These are phyloP conservation scores for Diabrotica balteata DNA, from an alignment of 2,888 invertebrate genomes.

Conservation along the genomic window DNA sequence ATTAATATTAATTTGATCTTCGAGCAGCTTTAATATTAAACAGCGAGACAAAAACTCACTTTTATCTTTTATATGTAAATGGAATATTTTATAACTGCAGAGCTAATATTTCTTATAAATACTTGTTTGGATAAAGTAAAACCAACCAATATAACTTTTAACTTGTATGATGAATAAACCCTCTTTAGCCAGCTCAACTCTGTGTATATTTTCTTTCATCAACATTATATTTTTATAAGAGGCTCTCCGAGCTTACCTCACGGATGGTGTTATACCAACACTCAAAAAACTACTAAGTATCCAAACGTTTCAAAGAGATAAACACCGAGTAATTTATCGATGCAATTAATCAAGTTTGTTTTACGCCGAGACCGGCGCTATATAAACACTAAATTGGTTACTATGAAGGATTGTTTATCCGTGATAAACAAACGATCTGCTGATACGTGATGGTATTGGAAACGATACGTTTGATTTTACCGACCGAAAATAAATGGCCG, in stretches of 20 bases:
- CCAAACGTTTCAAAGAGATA: constrained; percentile 10
- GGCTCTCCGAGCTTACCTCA: neutral
- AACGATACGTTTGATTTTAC: constrained; percentile 38
- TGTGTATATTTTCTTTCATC: constrained; percentile 7
- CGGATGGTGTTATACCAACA: constrained; percentile 3
- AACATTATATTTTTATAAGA: constrained; percentile 1
- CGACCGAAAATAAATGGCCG: constrained; percentile 29
- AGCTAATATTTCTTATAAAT: too few relatives aligned
- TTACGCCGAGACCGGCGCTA: constrained; percentile 24
- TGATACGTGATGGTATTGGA: constrained; percentile 39
- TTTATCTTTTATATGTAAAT: too few relatives aligned
- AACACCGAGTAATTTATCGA: constrained; percentile 25
- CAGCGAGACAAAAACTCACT: too few relatives aligned
- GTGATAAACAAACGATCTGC: constrained; percentile 35
- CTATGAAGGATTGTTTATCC: constrained; percentile 37
- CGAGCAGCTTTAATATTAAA: too few relatives aligned
- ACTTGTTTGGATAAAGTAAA: too few relatives aligned
- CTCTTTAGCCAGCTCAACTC: too few relatives aligned
- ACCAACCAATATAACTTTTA: too few relatives aligned
- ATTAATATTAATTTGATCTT: too few relatives aligned
- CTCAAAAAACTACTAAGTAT: constrained; percentile 7
- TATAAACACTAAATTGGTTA: constrained; percentile 34
- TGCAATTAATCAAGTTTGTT: constrained; percentile 29
- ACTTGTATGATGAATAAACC: too few relatives aligned
- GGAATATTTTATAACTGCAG: too few relatives aligned